A percentile compares a stretch with the other conserved stretches of the same genome.
Evolutionary conservation across 2,113 vertebrate genomes (phyloP).

Genomic region (Sylvia atricapilla): DNA sequence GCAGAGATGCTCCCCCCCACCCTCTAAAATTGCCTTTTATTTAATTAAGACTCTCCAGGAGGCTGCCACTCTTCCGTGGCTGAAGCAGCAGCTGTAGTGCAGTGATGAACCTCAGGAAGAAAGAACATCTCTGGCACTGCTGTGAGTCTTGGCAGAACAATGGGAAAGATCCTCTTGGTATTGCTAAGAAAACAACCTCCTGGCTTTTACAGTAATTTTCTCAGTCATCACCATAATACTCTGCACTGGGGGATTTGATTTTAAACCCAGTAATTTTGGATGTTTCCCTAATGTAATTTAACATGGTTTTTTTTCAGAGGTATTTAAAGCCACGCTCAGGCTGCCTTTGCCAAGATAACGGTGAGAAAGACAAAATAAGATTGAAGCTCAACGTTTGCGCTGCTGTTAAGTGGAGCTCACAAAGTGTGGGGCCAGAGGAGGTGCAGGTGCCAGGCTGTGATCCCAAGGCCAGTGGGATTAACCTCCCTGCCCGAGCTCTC

Average conservation of each 20-base stretch:
- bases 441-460: not conserved
- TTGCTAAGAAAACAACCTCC: constrained; percentile 14
- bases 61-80: not conserved
- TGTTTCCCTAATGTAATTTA: constrained; percentile 26
- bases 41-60: constrained; percentile 61
- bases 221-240: constrained; percentile 1
- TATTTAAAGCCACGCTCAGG: not conserved
- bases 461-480: not conserved
- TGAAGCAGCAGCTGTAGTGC: constrained; percentile 34
- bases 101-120: constrained; percentile 12
- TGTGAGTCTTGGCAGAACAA: not conserved
- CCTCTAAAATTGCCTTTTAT: constrained; percentile 52
- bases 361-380: not conserved
- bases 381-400: not conserved
- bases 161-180: constrained; percentile 16
- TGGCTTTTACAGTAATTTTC: constrained; percentile 22
- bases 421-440: not conserved
- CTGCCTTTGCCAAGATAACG: not conserved
- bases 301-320: not conserved
- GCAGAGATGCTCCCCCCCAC: not conserved
- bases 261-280: constrained; percentile 17
- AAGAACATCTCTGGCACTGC: constrained; percentile 11
- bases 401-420: not conserved
- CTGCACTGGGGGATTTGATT: constrained; percentile 2
- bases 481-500: not conserved